phyloP scores from a whole-genome alignment of 2,888 invertebrate genomes.

The Sipha maydis region DNA sequence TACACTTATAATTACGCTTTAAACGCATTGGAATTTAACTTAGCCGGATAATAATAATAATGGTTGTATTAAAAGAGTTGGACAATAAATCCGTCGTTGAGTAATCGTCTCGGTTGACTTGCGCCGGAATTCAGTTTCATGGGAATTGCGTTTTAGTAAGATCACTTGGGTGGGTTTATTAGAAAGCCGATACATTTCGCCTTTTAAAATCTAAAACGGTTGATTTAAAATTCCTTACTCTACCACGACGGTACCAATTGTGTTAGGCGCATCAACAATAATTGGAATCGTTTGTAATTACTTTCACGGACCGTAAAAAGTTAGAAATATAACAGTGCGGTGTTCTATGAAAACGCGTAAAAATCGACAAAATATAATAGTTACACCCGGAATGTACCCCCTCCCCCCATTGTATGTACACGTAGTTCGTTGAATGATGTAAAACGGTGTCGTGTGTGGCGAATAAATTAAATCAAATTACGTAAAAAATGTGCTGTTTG shows the following conservation, averaged over 20 bases:
- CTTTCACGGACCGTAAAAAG: not conserved
- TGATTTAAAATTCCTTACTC: not conserved
- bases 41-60: not conserved
- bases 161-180: slow-evolving; percentile 40
- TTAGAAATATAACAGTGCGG: not conserved
- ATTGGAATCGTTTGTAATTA: not conserved
- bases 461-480: slow-evolving; percentile 27
- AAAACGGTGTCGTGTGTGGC: not conserved
- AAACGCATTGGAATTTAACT: not conserved
- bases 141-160: slow-evolving; percentile 36
- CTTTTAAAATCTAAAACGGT: slow-evolving; percentile 24
- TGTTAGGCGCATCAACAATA: not conserved
- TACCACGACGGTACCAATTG: not conserved
- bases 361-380: no score
- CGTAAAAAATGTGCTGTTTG: not conserved
- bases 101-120: slow-evolving; percentile 35
- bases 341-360: not conserved
- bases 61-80: not conserved
- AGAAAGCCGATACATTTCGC: not conserved
- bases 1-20: not conserved
- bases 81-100: slow-evolving; percentile 5
- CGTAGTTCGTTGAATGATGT: not conserved
- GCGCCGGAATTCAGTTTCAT: slow-evolving; percentile 37
- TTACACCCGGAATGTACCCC: no score
- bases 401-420: no score